Conservation (phyloP, 2,888 invertebrate species). For the Phrixothrix hirtus region DNA sequence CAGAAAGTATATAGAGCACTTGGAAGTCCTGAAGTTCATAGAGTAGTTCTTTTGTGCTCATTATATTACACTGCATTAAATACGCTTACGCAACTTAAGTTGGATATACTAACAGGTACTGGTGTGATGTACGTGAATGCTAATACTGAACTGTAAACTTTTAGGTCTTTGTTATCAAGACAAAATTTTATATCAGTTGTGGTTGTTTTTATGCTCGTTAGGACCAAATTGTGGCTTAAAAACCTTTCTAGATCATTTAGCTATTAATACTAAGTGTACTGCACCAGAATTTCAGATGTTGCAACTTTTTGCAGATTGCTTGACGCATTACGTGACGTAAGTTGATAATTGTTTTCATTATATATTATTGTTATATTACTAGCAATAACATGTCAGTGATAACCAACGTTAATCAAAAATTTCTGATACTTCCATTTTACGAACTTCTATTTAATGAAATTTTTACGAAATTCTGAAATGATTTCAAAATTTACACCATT, state of each 20-base stretch:
- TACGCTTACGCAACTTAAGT: slow-evolving; percentile 86
- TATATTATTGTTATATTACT: no score
- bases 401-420: no score
- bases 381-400: no score
- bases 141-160: slow-evolving; percentile 38
- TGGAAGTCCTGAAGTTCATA: slow-evolving; percentile 79
- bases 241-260: slow-evolving; percentile 83
- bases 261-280: slow-evolving; percentile 75
- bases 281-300: slow-evolving; percentile 93
- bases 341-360: slow-evolving; percentile 49
- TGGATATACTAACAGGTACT: slow-evolving; percentile 89
- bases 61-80: slow-evolving; percentile 90
- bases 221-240: slow-evolving; percentile 89
- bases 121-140: background rate
- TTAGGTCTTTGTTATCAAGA: slow-evolving; percentile 93
- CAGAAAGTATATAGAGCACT: slow-evolving; percentile 73
- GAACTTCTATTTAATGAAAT: no score
- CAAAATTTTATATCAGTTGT: slow-evolving; percentile 84
- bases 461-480: no score
- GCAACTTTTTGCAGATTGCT: slow-evolving; percentile 90
- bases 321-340: slow-evolving; percentile 96
- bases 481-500: no score
- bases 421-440: no score
- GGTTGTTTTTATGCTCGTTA: slow-evolving; percentile 86
- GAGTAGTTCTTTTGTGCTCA: slow-evolving; percentile 84